Evolutionary conservation across 2,797 vertebrate genomes (phyloP).

Genomic region (Monodelphis domestica): DNA sequence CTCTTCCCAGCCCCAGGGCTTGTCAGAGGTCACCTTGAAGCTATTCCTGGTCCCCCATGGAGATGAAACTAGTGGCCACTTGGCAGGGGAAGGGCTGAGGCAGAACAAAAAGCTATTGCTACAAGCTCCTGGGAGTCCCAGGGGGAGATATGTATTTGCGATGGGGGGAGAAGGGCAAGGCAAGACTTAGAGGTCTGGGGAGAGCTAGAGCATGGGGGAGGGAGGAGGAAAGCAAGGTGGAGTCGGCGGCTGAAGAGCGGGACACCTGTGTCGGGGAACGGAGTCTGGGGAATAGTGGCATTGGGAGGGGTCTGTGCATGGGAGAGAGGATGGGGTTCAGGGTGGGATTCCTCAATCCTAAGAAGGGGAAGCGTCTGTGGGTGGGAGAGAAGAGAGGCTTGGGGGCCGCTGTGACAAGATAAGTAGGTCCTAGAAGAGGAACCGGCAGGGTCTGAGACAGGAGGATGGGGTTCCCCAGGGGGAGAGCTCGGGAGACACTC

Average conservation of each 20-base stretch:
- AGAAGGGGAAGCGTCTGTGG: background rate
- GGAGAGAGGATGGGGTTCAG: background rate
- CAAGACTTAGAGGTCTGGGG: background rate
- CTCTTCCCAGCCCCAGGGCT: constrained; percentile 51
- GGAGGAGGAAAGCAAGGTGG: background rate
- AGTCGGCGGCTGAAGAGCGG: background rate
- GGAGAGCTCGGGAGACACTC: background rate
- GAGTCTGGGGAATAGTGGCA: background rate
- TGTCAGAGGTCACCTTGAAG: constrained; percentile 74
- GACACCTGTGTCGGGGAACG: background rate
- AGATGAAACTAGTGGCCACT: constrained; percentile 35
- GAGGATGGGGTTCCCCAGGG: background rate
- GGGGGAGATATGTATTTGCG: background rate
- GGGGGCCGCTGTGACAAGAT: background rate
- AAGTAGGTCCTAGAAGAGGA: background rate
- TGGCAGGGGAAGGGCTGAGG: background rate
- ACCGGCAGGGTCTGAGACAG: background rate
- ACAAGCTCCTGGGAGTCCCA: background rate
- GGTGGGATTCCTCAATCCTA: background rate
- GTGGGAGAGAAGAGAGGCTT: background rate
- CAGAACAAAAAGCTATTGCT: background rate
- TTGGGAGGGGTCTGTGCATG: background rate
- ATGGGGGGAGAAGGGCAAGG: background rate
- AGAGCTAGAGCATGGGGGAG: background rate
- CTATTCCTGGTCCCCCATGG: constrained; percentile 36